Conservation (phyloP, 2,888 invertebrate genomes). For the Glaucopsyche alexis region DNA sequence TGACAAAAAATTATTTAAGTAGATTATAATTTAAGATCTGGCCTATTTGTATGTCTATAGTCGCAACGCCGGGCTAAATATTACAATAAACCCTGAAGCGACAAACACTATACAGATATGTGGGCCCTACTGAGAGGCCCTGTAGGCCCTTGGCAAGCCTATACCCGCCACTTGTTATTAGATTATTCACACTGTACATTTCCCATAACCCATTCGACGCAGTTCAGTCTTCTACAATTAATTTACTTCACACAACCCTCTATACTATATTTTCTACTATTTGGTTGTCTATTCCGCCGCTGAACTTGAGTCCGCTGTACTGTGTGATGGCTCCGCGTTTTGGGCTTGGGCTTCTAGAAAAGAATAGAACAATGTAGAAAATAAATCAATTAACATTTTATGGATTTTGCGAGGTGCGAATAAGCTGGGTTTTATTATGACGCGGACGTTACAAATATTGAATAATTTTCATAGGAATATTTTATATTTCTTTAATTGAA, state of each 20-base stretch:
- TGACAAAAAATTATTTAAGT: too few relatives aligned
- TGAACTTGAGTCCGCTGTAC: conserved; percentile 56
- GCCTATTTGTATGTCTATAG: background rate
- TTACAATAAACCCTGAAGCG: background rate
- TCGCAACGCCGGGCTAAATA: background rate
- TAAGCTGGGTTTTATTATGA: too few relatives aligned
- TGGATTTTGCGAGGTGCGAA: too few relatives aligned
- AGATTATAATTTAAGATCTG: background rate
- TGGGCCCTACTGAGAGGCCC: background rate
- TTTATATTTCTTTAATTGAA: too few relatives aligned
- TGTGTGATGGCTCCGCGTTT: conserved; percentile 65
- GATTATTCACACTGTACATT: background rate
- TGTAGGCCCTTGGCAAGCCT: background rate
- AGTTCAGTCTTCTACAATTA: conserved; percentile 23
- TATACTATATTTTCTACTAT: conserved; percentile 40
- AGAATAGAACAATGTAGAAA: conserved; percentile 30
- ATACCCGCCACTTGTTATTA: conserved; percentile 7
- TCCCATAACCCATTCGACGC: conserved; percentile 8
- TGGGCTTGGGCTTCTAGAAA: conserved; percentile 67
- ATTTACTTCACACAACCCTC: conserved; percentile 4
- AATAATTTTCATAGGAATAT: too few relatives aligned
- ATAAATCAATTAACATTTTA: too few relatives aligned
- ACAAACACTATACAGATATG: background rate
- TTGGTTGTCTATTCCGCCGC: conserved; percentile 43
- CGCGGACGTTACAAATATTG: too few relatives aligned